Percentiles rank a stretch among this genome's conserved stretches.
phyloP scores from a whole-genome alignment of 2,888 invertebrate species.

The Agriopis marginaria region DNA sequence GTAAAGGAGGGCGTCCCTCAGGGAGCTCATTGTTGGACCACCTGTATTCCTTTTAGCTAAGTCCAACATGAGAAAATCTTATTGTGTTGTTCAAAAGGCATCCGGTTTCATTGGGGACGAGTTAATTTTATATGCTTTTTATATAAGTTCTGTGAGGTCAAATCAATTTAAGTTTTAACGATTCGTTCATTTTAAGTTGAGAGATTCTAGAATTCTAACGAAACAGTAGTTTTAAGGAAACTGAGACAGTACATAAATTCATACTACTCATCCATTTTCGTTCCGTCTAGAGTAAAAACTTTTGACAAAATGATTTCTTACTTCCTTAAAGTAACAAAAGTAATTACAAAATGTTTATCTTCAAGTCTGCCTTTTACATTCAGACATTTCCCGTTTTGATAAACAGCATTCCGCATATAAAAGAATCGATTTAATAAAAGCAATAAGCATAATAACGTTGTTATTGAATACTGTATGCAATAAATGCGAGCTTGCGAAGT shows the following conservation, averaged over 20 bases:
- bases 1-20: conserved; percentile 67
- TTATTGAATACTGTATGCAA: conserved; percentile 59
- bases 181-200: neutral
- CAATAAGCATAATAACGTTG: conserved; percentile 43
- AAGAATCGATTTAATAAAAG: conserved; percentile 31
- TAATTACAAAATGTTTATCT: neutral
- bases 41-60: conserved; percentile 75
- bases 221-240: no score
- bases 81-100: conserved; percentile 77
- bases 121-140: conserved; percentile 73
- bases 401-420: conserved; percentile 16
- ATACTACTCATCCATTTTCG: no score
- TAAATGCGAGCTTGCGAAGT: conserved; percentile 62
- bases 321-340: conserved; percentile 6
- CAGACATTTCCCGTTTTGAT: conserved; percentile 29
- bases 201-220: no score
- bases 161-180: neutral
- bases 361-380: conserved; percentile 1
- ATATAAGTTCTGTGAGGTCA: conserved; percentile 45
- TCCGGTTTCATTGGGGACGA: conserved; percentile 74
- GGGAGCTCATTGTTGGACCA: conserved; percentile 73
- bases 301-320: neutral
- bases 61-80: conserved; percentile 78
- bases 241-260: no score
- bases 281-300: neutral